A percentile compares a stretch with the other conserved stretches of the same genome.
These are phyloP conservation scores for Colistium nudipinnis DNA, from an alignment of 2,113 vertebrate species.

Conservation along the genomic window DNA sequence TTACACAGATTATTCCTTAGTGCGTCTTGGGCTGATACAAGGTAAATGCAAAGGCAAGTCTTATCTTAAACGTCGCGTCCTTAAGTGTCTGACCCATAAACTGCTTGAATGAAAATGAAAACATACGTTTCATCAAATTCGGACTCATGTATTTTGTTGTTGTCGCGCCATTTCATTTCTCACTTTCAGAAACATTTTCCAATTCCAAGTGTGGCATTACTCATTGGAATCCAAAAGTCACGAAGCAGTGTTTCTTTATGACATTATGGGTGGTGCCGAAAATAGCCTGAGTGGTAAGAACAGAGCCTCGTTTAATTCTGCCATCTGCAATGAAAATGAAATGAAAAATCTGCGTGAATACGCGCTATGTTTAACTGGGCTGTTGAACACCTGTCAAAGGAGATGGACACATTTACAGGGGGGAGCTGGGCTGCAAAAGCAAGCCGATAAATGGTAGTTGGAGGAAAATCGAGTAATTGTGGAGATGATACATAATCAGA, in stretches of 20 bases:
- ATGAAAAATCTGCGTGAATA: conserved; percentile 51
- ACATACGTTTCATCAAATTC: no score
- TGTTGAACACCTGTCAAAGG: conserved; percentile 26
- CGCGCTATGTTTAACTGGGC: conserved; percentile 48
- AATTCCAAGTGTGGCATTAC: conserved; percentile 6
- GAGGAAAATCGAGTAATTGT: conserved; percentile 25
- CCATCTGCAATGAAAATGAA: conserved; percentile 60
- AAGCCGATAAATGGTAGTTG: neutral
- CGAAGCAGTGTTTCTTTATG: conserved; percentile 15
- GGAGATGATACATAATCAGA: conserved; percentile 21
- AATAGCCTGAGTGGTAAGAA: conserved; percentile 56
- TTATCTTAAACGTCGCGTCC: conserved; percentile 5
- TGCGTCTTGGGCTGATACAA: no score
- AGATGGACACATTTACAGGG: neutral
- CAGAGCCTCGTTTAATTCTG: conserved; percentile 56
- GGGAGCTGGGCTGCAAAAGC: conserved; percentile 15
- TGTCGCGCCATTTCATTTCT: neutral
- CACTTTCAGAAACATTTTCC: neutral
- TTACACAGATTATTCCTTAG: conserved; percentile 1
- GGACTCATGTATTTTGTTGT: no score
- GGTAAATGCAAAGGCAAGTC: no score
- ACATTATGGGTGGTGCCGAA: conserved; percentile 41
- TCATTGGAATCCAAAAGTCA: conserved; percentile 36
- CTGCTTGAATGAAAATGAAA: neutral
- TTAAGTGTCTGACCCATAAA: conserved; percentile 1